Evolutionary conservation across 2,888 invertebrate genomes (phyloP), one percentile per base, ranked within the genome.

Genomic region (Graphium colonna): DNA sequence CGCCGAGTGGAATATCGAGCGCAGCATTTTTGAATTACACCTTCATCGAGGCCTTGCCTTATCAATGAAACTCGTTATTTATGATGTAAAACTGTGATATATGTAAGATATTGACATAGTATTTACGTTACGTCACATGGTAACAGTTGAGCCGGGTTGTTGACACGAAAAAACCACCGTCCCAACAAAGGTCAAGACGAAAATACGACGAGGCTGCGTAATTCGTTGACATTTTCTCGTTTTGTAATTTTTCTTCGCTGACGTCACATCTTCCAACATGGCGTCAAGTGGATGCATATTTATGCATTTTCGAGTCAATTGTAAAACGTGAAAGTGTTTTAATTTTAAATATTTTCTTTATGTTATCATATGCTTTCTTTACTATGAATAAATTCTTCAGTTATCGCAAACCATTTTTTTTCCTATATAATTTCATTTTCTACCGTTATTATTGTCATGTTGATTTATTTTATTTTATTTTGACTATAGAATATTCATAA

Each of bases 101-200:
- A 33, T 55, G 31, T 36, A 45, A 49, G 39, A 46, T 45, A 21
- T 21, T 50, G 50, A 54, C 50, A 54, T 54, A 54, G 50, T 54
- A 54, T 46, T 54, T 50, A 13, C 62, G 60, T 67, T 67, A 60
- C 62, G 63, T 66, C 63, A 65, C 58, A 56, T 58, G 68, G 68
- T 69, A 69, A 70, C 67, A 60, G 56, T 63, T 60, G 56, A 57
- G 57, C 64, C 64, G 63, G 77, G 74, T 70, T 70, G 71, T 77
- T 77, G 76, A 79, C 79, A 78, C 69, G 71, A 60, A 68, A 71
- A 64, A 60, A 57, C 54, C 53, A 52, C 58, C 56, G 59, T 58
- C 62, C 53, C 62, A 81, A n/a, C n/a, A n/a, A 80, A 82, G 77
- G 79, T 81, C 76, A 75, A 71, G 67, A 69, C 67, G 71, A 72